Percentiles rank a stretch among this genome's conserved stretches.
Evolutionary conservation across 2,888 invertebrate genomes (phyloP).

Genomic region (Synergus gifuensis): DNA sequence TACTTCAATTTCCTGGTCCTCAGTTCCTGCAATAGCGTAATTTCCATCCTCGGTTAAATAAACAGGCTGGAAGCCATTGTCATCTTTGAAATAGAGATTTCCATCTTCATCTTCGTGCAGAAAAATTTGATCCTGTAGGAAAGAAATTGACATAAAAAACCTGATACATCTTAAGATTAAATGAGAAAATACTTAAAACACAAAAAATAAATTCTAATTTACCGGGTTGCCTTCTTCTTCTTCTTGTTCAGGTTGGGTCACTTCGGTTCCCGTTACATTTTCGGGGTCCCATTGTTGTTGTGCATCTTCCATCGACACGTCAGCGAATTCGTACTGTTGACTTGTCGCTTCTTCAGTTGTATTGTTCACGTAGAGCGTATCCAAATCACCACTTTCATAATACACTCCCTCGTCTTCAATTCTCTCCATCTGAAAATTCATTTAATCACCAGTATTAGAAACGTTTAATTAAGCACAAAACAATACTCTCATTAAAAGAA

Average conservation of each 20-base stretch:
- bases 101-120: conserved; percentile 75
- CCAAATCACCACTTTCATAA: conserved; percentile 74
- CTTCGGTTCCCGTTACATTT: conserved; percentile 62
- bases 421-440: conserved; percentile 68
- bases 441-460: conserved; percentile 7
- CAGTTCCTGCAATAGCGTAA: conserved; percentile 73
- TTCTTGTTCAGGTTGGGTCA: conserved; percentile 49
- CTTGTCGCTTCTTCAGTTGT: conserved; percentile 62
- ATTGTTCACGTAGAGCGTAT: conserved; percentile 70
- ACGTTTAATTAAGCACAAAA: not conserved
- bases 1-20: conserved; percentile 69
- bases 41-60: conserved; percentile 75
- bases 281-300: conserved; percentile 71
- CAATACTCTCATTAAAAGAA: not conserved
- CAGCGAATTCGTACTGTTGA: conserved; percentile 68
- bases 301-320: conserved; percentile 65
- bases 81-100: conserved; percentile 75
- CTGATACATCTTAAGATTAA: not conserved
- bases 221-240: conserved; percentile 55
- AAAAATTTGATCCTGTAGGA: conserved; percentile 72
- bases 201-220: conserved; percentile 46
- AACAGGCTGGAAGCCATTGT: conserved; percentile 74
- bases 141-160: not conserved
- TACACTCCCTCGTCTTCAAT: conserved; percentile 73
- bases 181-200: conserved; percentile 15